These are phyloP conservation scores for Machimus atricapillus DNA, from an alignment of 2,888 invertebrate species.

Conservation along the genomic window DNA sequence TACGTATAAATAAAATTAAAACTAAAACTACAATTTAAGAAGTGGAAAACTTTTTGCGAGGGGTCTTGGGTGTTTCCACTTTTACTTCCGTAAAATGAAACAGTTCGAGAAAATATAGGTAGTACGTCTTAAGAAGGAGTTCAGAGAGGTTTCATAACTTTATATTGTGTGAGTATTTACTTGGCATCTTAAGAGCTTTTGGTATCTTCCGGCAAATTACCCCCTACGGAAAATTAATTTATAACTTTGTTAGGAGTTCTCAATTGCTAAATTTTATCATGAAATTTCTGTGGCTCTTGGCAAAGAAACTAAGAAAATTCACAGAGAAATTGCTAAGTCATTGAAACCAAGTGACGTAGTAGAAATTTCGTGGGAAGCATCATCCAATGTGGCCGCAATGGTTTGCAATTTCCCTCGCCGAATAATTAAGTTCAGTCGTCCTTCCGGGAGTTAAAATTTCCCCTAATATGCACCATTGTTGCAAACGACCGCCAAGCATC, in stretches of 20 bases:
- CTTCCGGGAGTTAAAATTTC: background rate
- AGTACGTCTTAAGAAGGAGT: background rate
- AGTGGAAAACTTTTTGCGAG: background rate
- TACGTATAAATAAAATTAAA: too few relatives aligned
- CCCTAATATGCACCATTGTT: background rate
- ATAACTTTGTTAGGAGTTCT: background rate
- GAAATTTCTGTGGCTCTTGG: background rate
- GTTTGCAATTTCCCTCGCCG: background rate
- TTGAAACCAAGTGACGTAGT: background rate
- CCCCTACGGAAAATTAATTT: background rate
- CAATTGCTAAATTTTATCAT: background rate
- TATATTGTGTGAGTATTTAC: background rate
- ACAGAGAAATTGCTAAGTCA: background rate
- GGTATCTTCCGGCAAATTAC: background rate
- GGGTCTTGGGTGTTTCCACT: background rate
- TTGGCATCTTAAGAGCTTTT: background rate
- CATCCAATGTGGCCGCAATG: background rate
- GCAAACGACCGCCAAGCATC: background rate
- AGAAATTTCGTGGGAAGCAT: background rate
- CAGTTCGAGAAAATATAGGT: background rate
- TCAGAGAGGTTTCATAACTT: background rate
- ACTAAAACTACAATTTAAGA: background rate
- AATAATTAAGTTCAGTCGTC: background rate
- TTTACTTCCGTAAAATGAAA: background rate
- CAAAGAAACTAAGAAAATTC: background rate